Evolutionary conservation across 2,113 vertebrate species (phyloP).

Genomic region (human): GRCh38 chr13:55718001-55718500

Average conservation of each 20-base stretch:
- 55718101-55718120: too few relatives aligned
- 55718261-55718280: background rate
- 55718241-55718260: background rate
- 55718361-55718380: background rate
- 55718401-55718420: background rate
- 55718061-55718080: too few relatives aligned
- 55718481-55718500: background rate
- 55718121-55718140: too few relatives aligned
- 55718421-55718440: background rate
- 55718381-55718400: background rate
- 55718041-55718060: too few relatives aligned
- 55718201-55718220: too few relatives aligned
- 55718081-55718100: too few relatives aligned
- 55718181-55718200: too few relatives aligned
- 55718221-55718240: background rate
- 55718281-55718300: background rate
- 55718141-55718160: too few relatives aligned
- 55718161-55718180: too few relatives aligned
- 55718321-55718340: background rate
- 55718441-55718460: background rate
- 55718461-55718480: background rate
- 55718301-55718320: background rate
- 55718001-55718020: too few relatives aligned
- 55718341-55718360: background rate
- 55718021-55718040: too few relatives aligned